Conservation (phyloP, 2,888 invertebrate genomes). For the Euzophera pinguis region DNA sequence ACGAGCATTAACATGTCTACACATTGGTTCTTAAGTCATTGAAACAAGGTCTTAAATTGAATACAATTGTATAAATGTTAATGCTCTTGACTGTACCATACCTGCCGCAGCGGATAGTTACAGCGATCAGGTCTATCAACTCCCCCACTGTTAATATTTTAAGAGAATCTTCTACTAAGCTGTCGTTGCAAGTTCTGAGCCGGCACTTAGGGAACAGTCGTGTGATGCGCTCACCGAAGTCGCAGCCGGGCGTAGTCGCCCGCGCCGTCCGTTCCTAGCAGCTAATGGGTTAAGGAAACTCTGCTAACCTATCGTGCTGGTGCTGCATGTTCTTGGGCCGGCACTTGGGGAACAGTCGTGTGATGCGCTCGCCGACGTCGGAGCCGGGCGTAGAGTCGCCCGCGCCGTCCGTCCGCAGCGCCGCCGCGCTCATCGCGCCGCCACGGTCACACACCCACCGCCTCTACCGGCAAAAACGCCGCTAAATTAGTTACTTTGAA, state of each 20-base stretch:
- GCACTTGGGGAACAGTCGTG: conserved; percentile 92
- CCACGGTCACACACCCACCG: conserved; percentile 61
- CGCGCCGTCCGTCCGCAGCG: conserved; percentile 69
- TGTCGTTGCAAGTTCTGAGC: conserved; percentile 78
- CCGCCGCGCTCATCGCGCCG: conserved; percentile 72
- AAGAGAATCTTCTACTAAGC: too few relatives aligned
- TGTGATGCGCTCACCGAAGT: too few relatives aligned
- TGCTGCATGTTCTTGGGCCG: conserved; percentile 83
- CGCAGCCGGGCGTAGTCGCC: conserved; percentile 74
- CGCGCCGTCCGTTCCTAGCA: conserved; percentile 69
- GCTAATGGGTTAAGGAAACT: not conserved
- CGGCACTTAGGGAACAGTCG: conserved; percentile 85
- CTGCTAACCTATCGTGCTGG: conserved; percentile 62
- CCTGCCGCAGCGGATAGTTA: too few relatives aligned
- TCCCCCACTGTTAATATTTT: too few relatives aligned
- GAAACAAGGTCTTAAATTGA: too few relatives aligned
- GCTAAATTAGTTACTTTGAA: conserved; percentile 38
- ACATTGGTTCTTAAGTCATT: too few relatives aligned
- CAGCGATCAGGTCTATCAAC: too few relatives aligned
- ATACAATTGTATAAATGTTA: too few relatives aligned
- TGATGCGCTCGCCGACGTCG: conserved; percentile 86
- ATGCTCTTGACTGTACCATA: too few relatives aligned
- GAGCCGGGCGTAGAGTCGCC: conserved; percentile 76
- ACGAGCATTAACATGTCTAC: too few relatives aligned
- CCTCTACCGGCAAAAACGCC: conserved; percentile 63